Percentiles rank a stretch among this genome's conserved stretches.
Conservation (phyloP, 2,113 vertebrate species). For the Monopterus albus region DNA sequence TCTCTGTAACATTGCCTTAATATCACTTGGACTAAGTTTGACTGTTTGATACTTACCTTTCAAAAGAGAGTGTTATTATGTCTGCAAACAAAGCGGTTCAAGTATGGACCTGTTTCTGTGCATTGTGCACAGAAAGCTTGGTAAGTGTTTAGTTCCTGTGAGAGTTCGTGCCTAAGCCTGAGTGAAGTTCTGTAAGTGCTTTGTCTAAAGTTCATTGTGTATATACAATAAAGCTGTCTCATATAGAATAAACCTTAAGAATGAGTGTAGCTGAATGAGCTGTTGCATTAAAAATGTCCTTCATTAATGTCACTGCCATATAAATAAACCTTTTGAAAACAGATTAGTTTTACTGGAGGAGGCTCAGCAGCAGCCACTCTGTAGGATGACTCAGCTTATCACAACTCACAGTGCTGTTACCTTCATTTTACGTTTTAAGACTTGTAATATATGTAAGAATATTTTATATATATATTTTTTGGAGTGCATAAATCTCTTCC, state of each 20-base stretch:
- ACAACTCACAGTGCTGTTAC: constrained; percentile 17
- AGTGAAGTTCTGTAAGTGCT: too few relatives aligned
- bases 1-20: too few relatives aligned
- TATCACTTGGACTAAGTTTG: too few relatives aligned
- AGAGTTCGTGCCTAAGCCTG: too few relatives aligned
- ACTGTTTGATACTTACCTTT: too few relatives aligned
- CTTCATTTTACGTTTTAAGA: constrained; percentile 13
- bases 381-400: not conserved
- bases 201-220: not conserved
- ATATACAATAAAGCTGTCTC: constrained; percentile 13
- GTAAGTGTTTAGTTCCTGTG: too few relatives aligned
- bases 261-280: constrained; percentile 6
- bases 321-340: constrained; percentile 28
- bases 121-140: too few relatives aligned
- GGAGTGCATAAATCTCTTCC: not conserved
- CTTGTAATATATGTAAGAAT: too few relatives aligned
- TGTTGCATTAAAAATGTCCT: constrained; percentile 34
- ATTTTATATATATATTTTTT: too few relatives aligned
- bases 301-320: constrained; percentile 36
- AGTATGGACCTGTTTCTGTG: too few relatives aligned
- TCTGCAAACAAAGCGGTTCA: not conserved
- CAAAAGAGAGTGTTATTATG: not conserved
- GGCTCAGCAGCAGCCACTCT: constrained; percentile 11
- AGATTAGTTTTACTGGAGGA: constrained; percentile 24
- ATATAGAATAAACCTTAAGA: not conserved